Percentiles rank a stretch among this genome's conserved stretches.
Conservation (phyloP, 1,140 invertebrate species). For the Cyclargus thomasi region DNA sequence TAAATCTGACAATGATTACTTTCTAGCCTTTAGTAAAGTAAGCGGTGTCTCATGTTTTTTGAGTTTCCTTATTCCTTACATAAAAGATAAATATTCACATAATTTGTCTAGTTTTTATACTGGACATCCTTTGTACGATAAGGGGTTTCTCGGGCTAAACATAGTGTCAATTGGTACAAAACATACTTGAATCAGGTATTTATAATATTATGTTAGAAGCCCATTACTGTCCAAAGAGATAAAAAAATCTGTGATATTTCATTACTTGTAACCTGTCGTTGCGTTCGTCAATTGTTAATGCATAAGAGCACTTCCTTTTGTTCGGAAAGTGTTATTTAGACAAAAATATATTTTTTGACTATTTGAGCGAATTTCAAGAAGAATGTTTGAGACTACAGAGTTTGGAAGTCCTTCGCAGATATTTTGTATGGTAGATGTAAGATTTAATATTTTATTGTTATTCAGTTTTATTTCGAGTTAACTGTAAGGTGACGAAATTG, state of each 20-base stretch:
- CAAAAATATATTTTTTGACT: conserved; percentile 74
- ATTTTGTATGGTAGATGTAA: conserved; percentile 71
- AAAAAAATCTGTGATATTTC: conserved; percentile 76
- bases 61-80: conserved; percentile 57
- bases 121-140: conserved; percentile 68
- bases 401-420: conserved; percentile 69
- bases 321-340: conserved; percentile 59
- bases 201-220: conserved; percentile 48
- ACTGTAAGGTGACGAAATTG: conserved; percentile 68
- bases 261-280: conserved; percentile 73
- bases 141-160: conserved; percentile 58
- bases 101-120: conserved; percentile 53
- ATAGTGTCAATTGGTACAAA: conserved; percentile 62
- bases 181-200: conserved; percentile 46
- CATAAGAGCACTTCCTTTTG: conserved; percentile 64
- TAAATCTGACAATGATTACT: conserved; percentile 55
- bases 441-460: conserved; percentile 73
- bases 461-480: conserved; percentile 72
- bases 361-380: conserved; percentile 68
- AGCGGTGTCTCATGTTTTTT: conserved; percentile 59
- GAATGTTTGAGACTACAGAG: conserved; percentile 65
- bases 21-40: conserved; percentile 62
- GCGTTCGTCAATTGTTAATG: conserved; percentile 76
- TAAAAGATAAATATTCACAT: conserved; percentile 53
- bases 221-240: conserved; percentile 74